phyloP scores from a whole-genome alignment of 2,797 vertebrate species.

The Xenops minutus region DNA sequence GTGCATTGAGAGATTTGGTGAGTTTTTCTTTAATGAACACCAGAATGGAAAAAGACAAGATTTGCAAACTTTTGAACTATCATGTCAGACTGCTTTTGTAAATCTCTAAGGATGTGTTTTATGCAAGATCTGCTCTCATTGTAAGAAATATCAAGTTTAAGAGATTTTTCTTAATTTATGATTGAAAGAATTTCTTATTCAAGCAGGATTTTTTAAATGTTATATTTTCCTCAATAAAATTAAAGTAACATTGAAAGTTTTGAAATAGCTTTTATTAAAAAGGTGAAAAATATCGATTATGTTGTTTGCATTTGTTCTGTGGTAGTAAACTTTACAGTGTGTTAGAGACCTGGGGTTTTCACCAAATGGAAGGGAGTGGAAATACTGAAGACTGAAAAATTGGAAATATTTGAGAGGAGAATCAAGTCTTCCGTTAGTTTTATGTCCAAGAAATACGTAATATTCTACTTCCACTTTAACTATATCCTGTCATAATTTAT shows the following conservation, averaged over 20 bases:
- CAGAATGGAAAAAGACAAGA: background rate
- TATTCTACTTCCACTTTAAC: background rate
- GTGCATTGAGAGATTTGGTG: background rate
- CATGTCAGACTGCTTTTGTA: background rate
- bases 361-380: background rate
- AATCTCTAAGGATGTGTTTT: background rate
- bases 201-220: slow-evolving; percentile 12
- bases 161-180: slow-evolving; percentile 37
- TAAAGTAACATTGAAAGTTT: background rate
- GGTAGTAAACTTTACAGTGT: background rate
- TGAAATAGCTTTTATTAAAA: slow-evolving; percentile 34
- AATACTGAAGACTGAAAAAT: background rate
- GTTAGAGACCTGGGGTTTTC: background rate
- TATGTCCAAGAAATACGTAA: background rate
- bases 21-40: background rate
- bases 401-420: background rate
- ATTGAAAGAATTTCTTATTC: slow-evolving; percentile 34
- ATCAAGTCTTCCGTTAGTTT: background rate
- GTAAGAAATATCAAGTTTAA: background rate
- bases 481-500: background rate
- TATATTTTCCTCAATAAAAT: slow-evolving; percentile 57
- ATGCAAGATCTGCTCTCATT: background rate
- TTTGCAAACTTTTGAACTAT: background rate
- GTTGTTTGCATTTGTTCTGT: background rate
- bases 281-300: background rate